Evolutionary conservation across 2,888 invertebrate genomes (phyloP), one percentile per base, ranked within the genome.

Genomic region (Diarsia rubi): DNA sequence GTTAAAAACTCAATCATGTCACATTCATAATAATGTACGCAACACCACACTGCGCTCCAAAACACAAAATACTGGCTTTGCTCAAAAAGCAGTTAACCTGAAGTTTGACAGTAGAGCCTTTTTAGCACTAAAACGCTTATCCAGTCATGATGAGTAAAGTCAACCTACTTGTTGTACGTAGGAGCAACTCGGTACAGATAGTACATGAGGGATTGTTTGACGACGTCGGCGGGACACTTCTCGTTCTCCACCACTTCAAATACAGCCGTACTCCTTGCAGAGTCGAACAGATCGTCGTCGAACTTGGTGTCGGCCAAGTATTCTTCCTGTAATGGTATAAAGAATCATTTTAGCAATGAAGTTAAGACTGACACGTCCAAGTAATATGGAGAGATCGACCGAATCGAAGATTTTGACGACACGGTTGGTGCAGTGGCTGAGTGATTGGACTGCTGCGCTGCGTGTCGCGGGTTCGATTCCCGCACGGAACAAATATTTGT

Each of bases 211-310:
- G 98, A 98, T 88, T 98, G 97, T 52, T 94, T 92, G 42, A 98
- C 98, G 37, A 98, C 97, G 88, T 98, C 97, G 0, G 98, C 97
- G 19, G 98, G 97, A 74, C 98, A 98, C 90, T 98, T 98, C 93
- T 98, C 98, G 83, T 97, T 97, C 86, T 98, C 98, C 78, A 99
- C 98, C 69, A 98, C 97, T 90, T 98, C 98, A 93, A 98, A 99
- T 81, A 99, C 97, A n/a, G 98, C 97, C 24, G 98, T 98, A 90
- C 98, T 98, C 90, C 98, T 98, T 0, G 99, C 99, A 0, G 98
- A 98, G 87, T 98, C 98, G 87, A 99, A 97, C 76, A 99, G 96
- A 60, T 98, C 97, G 16, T 97, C 95, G 77, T 98, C 98, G 97
- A 98, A 98, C 70, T 97, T 96, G 47, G 97, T 96, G 0, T 97